A percentile compares a stretch with the other conserved stretches of the same genome.
Evolutionary conservation across 2,888 invertebrate genomes (phyloP).

Genomic region (Drosophila lacicola): DNA sequence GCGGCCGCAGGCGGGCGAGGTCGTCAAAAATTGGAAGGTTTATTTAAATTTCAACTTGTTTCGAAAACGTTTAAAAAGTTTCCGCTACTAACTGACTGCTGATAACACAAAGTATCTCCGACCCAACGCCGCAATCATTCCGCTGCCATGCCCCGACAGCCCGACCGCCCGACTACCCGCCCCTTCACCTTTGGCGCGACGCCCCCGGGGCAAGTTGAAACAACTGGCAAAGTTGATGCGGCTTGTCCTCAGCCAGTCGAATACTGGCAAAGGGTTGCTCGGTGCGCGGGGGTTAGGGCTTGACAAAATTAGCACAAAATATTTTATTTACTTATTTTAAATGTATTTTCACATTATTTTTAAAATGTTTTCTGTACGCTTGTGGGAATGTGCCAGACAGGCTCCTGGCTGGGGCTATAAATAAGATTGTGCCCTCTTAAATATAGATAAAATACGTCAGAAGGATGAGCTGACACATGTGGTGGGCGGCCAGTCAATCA

Average conservation of each 20-base stretch:
- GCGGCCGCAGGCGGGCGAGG: constrained; percentile 22
- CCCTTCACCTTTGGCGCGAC: not conserved
- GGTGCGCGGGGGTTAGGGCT: constrained; percentile 5
- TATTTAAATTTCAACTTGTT: constrained; percentile 79
- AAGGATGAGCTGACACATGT: constrained; percentile 30
- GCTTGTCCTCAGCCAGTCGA: constrained; percentile 30
- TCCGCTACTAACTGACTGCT: constrained; percentile 79
- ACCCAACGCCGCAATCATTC: constrained; percentile 14
- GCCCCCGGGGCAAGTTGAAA: constrained; percentile 48
- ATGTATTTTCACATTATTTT: too few species aligned
- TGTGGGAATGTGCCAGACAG: not conserved
- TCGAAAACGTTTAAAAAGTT: constrained; percentile 79
- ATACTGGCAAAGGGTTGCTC: not conserved
- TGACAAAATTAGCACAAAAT: constrained; percentile 74
- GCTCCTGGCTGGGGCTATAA: constrained; percentile 7
- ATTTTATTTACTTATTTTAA: constrained; percentile 16
- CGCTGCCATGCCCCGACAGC: not conserved
- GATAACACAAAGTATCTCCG: constrained; percentile 69
- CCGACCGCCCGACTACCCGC: not conserved
- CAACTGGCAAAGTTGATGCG: constrained; percentile 62
- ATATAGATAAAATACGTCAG: constrained; percentile 39
- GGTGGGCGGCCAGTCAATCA: constrained; percentile 42
- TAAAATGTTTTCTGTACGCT: constrained; percentile 1
- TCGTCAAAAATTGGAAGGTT: constrained; percentile 78
- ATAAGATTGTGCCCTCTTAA: constrained; percentile 16